phyloP scores from a whole-genome alignment of 2,113 vertebrate genomes.

The Camarhynchus parvulus region DNA sequence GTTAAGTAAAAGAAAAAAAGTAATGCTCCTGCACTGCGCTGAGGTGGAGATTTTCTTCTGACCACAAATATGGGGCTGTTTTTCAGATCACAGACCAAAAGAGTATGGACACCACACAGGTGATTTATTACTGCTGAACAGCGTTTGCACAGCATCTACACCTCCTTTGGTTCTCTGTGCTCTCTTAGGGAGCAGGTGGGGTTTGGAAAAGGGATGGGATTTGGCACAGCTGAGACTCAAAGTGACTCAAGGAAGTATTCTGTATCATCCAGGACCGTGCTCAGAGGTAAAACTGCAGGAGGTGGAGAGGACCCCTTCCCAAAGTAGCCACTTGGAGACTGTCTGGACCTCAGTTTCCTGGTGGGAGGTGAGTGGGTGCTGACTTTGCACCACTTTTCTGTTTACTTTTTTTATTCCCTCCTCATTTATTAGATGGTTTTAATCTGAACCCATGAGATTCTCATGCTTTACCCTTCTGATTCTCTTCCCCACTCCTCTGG shows the following conservation, averaged over 20 bases:
- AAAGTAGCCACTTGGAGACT: not conserved
- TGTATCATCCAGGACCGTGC: not conserved
- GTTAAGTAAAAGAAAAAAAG: not conserved
- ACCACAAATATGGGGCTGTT: accelerated
- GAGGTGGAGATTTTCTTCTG: not conserved
- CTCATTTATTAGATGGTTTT: not conserved
- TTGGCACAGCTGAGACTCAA: not conserved
- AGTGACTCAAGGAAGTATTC: not conserved
- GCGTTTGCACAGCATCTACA: not conserved
- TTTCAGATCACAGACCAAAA: not conserved
- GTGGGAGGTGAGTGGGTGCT: not conserved
- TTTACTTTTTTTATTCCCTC: too few relatives aligned
- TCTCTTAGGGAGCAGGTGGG: not conserved
- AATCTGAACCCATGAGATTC: not conserved
- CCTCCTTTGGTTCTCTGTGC: not conserved
- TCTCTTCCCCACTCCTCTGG: not conserved
- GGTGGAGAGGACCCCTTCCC: not conserved
- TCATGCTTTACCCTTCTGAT: not conserved
- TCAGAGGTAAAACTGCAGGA: not conserved
- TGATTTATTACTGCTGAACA: not conserved
- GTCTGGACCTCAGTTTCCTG: not conserved
- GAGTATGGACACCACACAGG: accelerated
- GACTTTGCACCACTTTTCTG: not conserved
- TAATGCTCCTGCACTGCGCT: accelerated
- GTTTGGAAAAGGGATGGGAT: not conserved